Evolutionary conservation across 2,113 vertebrate species (phyloP).

Genomic region (Mus pahari): DNA sequence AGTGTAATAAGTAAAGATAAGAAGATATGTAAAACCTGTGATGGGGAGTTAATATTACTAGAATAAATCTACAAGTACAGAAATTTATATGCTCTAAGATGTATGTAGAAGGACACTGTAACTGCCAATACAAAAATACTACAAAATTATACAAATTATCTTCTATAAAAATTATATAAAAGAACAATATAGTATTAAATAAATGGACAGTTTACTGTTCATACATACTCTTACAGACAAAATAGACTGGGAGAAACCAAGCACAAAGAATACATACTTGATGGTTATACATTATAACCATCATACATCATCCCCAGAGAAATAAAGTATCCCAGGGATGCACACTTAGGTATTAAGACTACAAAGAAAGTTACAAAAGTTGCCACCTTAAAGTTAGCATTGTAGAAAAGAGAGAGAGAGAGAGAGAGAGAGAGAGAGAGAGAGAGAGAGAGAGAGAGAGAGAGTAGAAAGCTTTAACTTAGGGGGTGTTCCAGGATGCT

Average conservation of each 20-base stretch:
- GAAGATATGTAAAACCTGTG: neutral
- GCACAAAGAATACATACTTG: constrained; percentile 1
- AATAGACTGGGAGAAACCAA: neutral
- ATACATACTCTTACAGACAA: constrained; percentile 16
- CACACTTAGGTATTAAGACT: neutral
- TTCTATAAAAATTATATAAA: constrained; percentile 3
- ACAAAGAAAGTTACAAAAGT: constrained; percentile 46
- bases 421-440: too few species aligned
- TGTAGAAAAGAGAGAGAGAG: too few species aligned
- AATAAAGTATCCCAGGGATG: neutral
- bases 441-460: too few species aligned
- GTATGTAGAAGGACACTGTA: neutral
- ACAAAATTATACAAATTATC: neutral
- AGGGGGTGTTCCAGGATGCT: neutral
- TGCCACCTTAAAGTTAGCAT: neutral
- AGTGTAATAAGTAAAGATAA: constrained; percentile 14
- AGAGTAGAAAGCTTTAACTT: neutral
- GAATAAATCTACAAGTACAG: neutral
- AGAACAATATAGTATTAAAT: neutral
- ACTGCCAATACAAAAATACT: neutral
- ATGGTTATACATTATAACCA: neutral
- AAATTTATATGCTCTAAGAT: neutral
- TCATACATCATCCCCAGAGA: constrained; percentile 10
- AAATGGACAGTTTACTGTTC: constrained; percentile 1
- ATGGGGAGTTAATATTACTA: neutral